These are phyloP conservation scores for Albula goreensis DNA, from an alignment of 2,113 vertebrate genomes.

Conservation along the genomic window DNA sequence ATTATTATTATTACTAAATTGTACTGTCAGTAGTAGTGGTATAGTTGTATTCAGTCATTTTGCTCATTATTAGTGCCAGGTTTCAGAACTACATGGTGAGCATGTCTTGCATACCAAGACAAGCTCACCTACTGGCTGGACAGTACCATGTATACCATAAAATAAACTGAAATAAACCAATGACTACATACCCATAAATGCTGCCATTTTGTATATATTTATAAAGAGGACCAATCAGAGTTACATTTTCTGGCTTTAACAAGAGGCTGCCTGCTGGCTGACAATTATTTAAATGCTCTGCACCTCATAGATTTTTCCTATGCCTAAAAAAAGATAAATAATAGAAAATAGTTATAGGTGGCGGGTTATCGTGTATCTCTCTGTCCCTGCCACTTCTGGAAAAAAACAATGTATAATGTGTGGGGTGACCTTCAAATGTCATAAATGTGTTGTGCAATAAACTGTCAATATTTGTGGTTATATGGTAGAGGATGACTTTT, in stretches of 20 bases:
- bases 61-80: not conserved
- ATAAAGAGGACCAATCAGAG: conserved; percentile 20
- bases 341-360: conserved; percentile 77
- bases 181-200: not conserved
- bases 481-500: conserved; percentile 98
- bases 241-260: conserved; percentile 53
- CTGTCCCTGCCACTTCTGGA: conserved; percentile 87
- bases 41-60: not conserved
- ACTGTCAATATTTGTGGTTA: conserved; percentile 99
- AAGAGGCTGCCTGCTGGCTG: conserved; percentile 54
- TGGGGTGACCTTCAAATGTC: conserved; percentile 99
- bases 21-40: not conserved
- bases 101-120: not conserved
- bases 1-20: not conserved
- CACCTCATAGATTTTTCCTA: conserved; percentile 67
- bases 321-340: conserved; percentile 74
- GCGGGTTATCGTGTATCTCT: conserved; percentile 84
- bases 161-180: not conserved
- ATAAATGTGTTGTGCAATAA: conserved; percentile 99
- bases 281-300: conserved; percentile 60
- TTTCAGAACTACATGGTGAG: not conserved
- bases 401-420: conserved; percentile 95
- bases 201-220: conserved; percentile 23
- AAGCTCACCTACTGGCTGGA: not conserved
- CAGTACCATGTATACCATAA: conserved; percentile 19